phyloP scores from a whole-genome alignment of 1,140 invertebrate species.

The Macrocentrus cingulum region DNA sequence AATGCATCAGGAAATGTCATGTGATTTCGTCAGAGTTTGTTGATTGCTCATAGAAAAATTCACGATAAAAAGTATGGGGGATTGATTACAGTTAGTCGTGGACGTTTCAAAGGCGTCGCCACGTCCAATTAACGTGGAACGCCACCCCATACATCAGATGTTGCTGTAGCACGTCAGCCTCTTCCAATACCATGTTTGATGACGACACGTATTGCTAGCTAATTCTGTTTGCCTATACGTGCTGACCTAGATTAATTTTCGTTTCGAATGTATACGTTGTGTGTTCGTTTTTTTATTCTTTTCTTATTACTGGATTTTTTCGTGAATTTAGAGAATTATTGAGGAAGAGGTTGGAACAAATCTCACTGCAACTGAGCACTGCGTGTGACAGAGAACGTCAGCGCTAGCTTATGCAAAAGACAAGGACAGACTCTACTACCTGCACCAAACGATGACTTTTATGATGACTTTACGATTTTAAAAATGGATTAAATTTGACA shows the following conservation, averaged over 20 bases:
- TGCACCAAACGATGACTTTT: too few relatives aligned
- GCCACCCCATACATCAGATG: conserved; percentile 27
- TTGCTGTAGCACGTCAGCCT: neutral
- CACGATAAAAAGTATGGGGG: neutral
- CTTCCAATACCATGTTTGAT: neutral
- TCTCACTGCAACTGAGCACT: too few relatives aligned
- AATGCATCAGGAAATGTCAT: neutral
- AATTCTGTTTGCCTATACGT: neutral
- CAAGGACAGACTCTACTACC: too few relatives aligned
- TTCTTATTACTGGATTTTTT: neutral
- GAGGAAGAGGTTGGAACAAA: neutral
- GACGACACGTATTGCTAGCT: neutral
- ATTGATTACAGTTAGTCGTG: conserved; percentile 7
- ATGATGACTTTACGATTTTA: neutral
- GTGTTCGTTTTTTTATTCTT: too few relatives aligned
- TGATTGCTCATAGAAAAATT: neutral
- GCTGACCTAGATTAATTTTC: neutral
- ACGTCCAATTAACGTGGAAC: conserved; percentile 31
- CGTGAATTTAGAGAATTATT: neutral
- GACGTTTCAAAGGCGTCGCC: conserved; percentile 28
- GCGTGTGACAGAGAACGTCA: too few relatives aligned
- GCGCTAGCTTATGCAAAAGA: too few relatives aligned
- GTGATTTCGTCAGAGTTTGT: too few relatives aligned
- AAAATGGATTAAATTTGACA: neutral
- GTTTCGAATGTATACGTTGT: too few relatives aligned